A percentile compares a stretch with the other conserved stretches of the same genome.
Conservation (phyloP, 2,888 invertebrate species). For the Andrena fulva region DNA sequence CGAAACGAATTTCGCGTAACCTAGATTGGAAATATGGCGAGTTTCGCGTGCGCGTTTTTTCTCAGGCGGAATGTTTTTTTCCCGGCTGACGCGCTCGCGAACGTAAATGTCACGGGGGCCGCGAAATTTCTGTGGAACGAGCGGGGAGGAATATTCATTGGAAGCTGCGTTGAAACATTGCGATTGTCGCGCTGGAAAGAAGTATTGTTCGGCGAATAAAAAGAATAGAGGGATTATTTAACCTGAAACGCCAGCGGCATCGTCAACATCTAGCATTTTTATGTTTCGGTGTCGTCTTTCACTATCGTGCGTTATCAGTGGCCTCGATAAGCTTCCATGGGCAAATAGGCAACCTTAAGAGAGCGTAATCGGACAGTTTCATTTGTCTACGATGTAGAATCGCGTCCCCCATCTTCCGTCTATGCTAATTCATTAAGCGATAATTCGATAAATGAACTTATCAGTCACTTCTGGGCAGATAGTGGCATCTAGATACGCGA, state of each 20-base stretch:
- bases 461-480: not conserved
- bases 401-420: not conserved
- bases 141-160: not conserved
- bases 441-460: slow-evolving; percentile 16
- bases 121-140: slow-evolving; percentile 2
- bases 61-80: slow-evolving; percentile 17
- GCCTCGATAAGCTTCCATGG: slow-evolving; percentile 18
- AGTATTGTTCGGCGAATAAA: not conserved
- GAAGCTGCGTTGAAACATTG: not conserved
- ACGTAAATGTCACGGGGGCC: slow-evolving; percentile 4
- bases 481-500: not conserved
- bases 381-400: not conserved
- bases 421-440: slow-evolving; percentile 18
- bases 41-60: slow-evolving; percentile 28
- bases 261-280: not conserved
- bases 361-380: not conserved
- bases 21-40: slow-evolving; percentile 41
- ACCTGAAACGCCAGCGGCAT: not conserved
- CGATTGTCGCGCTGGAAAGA: not conserved
- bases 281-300: not conserved
- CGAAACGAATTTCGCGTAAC: slow-evolving; percentile 59
- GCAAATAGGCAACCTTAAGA: not conserved
- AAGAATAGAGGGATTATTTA: not conserved
- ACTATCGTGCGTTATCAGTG: slow-evolving; percentile 25
- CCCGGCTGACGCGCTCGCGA: not conserved